Base-by-base conservation (phyloP, 2,888 invertebrate genomes). In the Campoplex nolae region DNA sequence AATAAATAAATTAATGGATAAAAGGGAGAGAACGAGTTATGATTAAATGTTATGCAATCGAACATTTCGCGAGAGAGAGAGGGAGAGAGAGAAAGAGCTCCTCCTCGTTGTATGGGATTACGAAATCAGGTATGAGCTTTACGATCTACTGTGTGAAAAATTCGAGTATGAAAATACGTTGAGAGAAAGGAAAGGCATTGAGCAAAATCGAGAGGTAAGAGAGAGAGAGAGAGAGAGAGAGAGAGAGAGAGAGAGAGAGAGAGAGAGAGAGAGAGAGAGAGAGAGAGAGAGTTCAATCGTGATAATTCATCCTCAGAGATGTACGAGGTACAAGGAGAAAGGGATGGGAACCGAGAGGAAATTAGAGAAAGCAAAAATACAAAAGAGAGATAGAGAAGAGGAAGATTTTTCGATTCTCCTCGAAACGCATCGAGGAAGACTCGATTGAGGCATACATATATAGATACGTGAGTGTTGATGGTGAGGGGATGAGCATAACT, bases 371-470 rank as follows among this genome's bases (percentile, higher is more conserved):
- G 28, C 28, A 62, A 32, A 32, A 62, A 62, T 62, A 32, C 13
- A 32, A 2, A 45, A 18, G 56, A 6, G 45, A 9, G n/a, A n/a
- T 16, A 23, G 56, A 18, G n/a, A 35, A 32, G 3, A 58, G 42
- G 1, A 38, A 16, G 16, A 23, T n/a, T 73, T 54, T 75, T 28
- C 78, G 51, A 56, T 75, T 84, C 76, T 76, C 75, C 28, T 76
- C 65, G 75, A 83, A 78, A 70, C 76, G 23, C 76, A 38, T 70
- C 42, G 51, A 67, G 77, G 84, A 56, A 73, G 74, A 81, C 86
- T 73, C 77, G 86, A 81, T 81, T 84, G 81, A 73, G 70, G 74
- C 79, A 68, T 65, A 62, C 42, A 81, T 71, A 81, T 71, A 23
- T 23, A 71, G 16, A 70, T 23, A 42, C 23, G 38, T 28, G 67